phyloP scores from a whole-genome alignment of 2,888 invertebrate species.

The Candidula unifasciata region DNA sequence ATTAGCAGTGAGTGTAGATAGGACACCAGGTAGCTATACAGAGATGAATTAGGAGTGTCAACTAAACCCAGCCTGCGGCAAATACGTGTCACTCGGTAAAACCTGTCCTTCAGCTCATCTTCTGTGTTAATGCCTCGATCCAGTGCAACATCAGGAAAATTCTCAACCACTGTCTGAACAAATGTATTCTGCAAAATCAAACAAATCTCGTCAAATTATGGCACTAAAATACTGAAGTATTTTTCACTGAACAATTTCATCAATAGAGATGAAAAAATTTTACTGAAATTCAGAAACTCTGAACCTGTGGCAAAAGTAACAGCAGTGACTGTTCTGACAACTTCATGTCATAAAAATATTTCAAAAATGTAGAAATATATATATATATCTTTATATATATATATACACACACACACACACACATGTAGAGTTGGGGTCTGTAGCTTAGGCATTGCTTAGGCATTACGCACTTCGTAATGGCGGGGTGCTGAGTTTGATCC shows the following conservation, averaged over 20 bases:
- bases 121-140: slow-evolving; percentile 92
- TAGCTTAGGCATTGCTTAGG: no score
- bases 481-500: no score
- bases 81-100: slow-evolving; percentile 82
- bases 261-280: no score
- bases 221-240: no score
- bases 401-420: background rate
- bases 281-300: no score
- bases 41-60: slow-evolving; percentile 89
- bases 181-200: slow-evolving; percentile 83
- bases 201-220: background rate
- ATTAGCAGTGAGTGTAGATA: slow-evolving; percentile 90
- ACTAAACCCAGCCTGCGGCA: slow-evolving; percentile 91
- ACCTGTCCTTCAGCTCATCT: slow-evolving; percentile 89
- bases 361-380: no score
- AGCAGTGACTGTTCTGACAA: no score
- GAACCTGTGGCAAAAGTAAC: no score
- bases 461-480: no score
- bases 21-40: slow-evolving; percentile 87
- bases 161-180: slow-evolving; percentile 86
- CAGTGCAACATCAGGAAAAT: slow-evolving; percentile 88
- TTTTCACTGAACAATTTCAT: no score
- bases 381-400: no score
- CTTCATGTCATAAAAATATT: no score
- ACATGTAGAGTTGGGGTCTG: background rate